These are phyloP conservation scores for Artemisiospiza belli DNA, from an alignment of 2,113 vertebrate species.

Conservation along the genomic window DNA sequence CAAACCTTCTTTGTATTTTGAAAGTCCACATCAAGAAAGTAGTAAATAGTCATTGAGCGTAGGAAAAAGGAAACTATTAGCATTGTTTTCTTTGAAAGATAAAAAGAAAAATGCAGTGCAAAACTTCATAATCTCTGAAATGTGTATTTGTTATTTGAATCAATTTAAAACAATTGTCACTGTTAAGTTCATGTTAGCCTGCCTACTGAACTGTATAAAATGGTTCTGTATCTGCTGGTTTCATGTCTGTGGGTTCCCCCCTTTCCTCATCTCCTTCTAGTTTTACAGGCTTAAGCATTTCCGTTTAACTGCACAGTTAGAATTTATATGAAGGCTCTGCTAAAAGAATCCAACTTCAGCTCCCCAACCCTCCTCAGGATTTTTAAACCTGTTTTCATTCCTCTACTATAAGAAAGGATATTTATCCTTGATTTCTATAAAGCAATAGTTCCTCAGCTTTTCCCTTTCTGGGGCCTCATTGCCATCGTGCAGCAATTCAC, in stretches of 20 bases:
- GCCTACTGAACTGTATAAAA: constrained; percentile 68
- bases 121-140: constrained; percentile 82
- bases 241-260: constrained; percentile 16
- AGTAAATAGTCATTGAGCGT: constrained; percentile 78
- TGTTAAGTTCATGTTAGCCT: constrained; percentile 65
- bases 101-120: constrained; percentile 79
- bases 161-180: constrained; percentile 75
- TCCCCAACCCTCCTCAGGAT: background rate
- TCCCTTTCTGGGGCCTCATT: constrained; percentile 32
- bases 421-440: constrained; percentile 42
- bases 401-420: background rate
- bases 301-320: constrained; percentile 24
- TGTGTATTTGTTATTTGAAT: constrained; percentile 80
- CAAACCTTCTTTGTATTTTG: constrained; percentile 84
- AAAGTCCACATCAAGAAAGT: constrained; percentile 81
- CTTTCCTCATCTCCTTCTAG: constrained; percentile 8
- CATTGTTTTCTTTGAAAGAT: constrained; percentile 86
- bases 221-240: constrained; percentile 60
- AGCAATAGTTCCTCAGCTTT: constrained; percentile 16
- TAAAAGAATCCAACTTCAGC: background rate
- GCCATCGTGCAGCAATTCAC: background rate
- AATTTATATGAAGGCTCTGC: constrained; percentile 11
- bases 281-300: constrained; percentile 44
- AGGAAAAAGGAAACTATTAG: constrained; percentile 88
- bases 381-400: background rate